A percentile compares a stretch with the other conserved stretches of the same genome.
Evolutionary conservation across 2,113 vertebrate genomes (phyloP).

Genomic region (Silurus meridionalis): DNA sequence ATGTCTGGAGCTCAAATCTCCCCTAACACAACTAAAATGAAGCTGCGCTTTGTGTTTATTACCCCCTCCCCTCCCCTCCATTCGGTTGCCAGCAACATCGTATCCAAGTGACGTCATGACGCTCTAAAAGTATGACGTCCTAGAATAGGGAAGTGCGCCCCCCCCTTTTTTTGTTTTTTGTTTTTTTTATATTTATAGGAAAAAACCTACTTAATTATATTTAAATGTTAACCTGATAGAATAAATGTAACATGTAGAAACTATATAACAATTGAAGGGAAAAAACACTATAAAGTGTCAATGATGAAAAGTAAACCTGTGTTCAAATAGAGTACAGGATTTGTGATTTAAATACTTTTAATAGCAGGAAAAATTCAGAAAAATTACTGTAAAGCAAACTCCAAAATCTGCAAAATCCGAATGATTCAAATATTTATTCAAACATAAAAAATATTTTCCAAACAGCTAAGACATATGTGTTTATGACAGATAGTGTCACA

Average conservation of each 20-base stretch:
- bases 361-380: not conserved
- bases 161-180: not conserved
- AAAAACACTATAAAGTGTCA: not conserved
- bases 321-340: not conserved
- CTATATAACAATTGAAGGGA: not conserved
- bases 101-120: slow-evolving; percentile 45
- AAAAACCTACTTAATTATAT: not conserved
- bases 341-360: not conserved
- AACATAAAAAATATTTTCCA: not conserved
- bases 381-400: not conserved
- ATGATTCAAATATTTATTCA: not conserved
- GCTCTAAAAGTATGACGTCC: no score
- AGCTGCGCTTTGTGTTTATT: no score
- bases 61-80: no score
- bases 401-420: not conserved
- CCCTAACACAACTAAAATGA: not conserved
- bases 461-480: not conserved
- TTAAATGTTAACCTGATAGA: not conserved
- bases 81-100: slow-evolving; percentile 46
- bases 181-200: not conserved
- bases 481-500: not conserved
- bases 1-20: not conserved
- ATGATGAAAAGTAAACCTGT: not conserved
- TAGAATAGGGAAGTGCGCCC: no score
- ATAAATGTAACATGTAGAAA: not conserved